Percentiles rank a stretch among this genome's conserved stretches.
Conservation (phyloP, 2,797 vertebrate genomes). For the Erethizon dorsatum region DNA sequence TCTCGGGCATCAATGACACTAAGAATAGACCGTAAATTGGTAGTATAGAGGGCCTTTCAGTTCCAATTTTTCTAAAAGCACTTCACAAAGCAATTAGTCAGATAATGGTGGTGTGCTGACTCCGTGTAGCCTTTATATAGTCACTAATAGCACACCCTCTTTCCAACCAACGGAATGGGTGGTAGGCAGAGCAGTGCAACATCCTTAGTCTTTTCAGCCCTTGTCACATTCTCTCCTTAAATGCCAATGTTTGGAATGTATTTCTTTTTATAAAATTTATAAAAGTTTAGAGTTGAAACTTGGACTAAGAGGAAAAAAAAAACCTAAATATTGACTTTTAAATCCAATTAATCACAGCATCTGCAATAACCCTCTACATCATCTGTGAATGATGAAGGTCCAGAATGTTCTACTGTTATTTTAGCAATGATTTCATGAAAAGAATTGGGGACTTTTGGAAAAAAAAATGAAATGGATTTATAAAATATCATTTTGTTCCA, state of each 20-base stretch:
- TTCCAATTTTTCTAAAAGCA: slow-evolving; percentile 79
- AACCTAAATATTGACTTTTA: background rate
- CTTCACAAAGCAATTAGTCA: slow-evolving; percentile 81
- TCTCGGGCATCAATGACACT: slow-evolving; percentile 37
- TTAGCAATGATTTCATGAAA: background rate
- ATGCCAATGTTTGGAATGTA: background rate
- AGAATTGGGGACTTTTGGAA: background rate
- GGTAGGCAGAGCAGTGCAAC: background rate
- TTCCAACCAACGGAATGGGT: background rate
- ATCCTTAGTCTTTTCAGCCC: background rate
- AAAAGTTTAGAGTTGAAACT: background rate
- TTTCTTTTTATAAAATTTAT: slow-evolving; percentile 45
- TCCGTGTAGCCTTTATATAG: slow-evolving; percentile 40
- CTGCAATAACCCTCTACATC: background rate
- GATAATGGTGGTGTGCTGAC: slow-evolving; percentile 68
- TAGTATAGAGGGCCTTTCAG: slow-evolving; percentile 77
- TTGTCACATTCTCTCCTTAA: background rate
- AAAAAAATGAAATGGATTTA: background rate
- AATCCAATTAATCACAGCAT: background rate
- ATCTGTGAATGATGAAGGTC: background rate
- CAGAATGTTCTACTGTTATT: background rate
- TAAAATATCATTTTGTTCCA: slow-evolving; percentile 13
- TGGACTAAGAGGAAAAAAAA: background rate
- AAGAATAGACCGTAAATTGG: slow-evolving; percentile 74
- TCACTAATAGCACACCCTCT: slow-evolving; percentile 43